Conservation (phyloP, 2,113 vertebrate genomes). For the Nothocercus nigrocapillus region DNA sequence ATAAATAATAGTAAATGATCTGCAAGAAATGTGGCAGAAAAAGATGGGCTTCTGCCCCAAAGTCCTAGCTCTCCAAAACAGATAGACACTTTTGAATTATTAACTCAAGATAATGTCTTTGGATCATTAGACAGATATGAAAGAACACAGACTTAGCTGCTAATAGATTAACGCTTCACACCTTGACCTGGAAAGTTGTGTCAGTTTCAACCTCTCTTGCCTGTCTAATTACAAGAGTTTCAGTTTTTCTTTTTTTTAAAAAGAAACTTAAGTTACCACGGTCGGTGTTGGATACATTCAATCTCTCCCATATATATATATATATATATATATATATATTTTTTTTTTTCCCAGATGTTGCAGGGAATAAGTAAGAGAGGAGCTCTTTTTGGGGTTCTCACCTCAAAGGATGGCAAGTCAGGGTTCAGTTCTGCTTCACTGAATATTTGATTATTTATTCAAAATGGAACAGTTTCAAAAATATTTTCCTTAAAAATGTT, state of each 20-base stretch:
- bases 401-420: not conserved
- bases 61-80: not conserved
- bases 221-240: not conserved
- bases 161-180: not conserved
- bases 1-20: not conserved
- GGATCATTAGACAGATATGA: not conserved
- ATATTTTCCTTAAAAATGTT: slow-evolving; percentile 66
- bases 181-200: not conserved
- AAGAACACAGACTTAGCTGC: not conserved
- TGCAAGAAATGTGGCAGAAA: not conserved
- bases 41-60: not conserved
- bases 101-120: not conserved
- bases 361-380: not conserved
- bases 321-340: too few species aligned
- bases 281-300: not conserved
- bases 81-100: not conserved
- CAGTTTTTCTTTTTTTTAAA: not conserved
- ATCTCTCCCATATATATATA: not conserved
- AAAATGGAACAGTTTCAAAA: slow-evolving; percentile 65
- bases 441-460: slow-evolving; percentile 60
- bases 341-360: not conserved
- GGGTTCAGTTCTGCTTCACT: slow-evolving; percentile 11
- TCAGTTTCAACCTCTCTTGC: not conserved
- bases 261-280: not conserved
- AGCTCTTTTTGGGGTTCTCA: not conserved